Percentiles rank a stretch among this genome's conserved stretches.
Conservation (phyloP, 2,113 vertebrate species). For the Amphiprion ocellaris region DNA sequence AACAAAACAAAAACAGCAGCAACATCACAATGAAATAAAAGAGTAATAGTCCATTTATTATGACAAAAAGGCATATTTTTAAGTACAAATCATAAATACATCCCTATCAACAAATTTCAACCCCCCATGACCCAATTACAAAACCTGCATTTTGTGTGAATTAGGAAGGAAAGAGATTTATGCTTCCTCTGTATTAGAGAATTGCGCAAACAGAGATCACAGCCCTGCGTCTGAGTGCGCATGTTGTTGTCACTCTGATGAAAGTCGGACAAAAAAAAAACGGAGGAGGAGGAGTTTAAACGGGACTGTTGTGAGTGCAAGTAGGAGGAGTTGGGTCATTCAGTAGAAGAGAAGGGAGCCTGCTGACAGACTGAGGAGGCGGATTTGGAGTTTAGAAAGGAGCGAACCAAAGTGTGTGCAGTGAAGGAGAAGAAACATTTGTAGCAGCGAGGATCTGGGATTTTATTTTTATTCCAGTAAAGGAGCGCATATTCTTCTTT, state of each 20-base stretch:
- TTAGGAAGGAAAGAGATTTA: background rate
- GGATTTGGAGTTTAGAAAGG: slow-evolving; percentile 38
- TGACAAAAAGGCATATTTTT: too few relatives aligned
- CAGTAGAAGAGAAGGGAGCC: slow-evolving; percentile 59
- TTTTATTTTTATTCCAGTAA: background rate
- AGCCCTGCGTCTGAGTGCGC: slow-evolving; percentile 28
- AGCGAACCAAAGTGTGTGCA: slow-evolving; percentile 24
- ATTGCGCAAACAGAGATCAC: slow-evolving; percentile 55
- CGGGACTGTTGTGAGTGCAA: slow-evolving; percentile 56
- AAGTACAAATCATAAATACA: too few relatives aligned
- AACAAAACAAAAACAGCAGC: too few relatives aligned
- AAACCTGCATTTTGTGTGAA: background rate
- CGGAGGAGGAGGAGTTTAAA: slow-evolving; percentile 44
- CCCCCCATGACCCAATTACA: too few relatives aligned
- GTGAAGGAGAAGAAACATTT: background rate
- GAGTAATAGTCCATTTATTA: too few relatives aligned
- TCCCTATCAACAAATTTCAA: too few relatives aligned
- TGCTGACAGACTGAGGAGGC: slow-evolving; percentile 56
- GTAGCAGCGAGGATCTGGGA: background rate
- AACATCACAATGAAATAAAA: too few relatives aligned
- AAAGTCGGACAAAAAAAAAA: slow-evolving; percentile 19
- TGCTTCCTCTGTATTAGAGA: background rate
- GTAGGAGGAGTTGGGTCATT: slow-evolving; percentile 75
- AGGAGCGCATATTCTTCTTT: slow-evolving; percentile 29
- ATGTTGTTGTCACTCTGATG: slow-evolving; percentile 49